Base-by-base conservation (phyloP, 1,140 invertebrate species). In the Anagrus nilaparvatae region DNA sequence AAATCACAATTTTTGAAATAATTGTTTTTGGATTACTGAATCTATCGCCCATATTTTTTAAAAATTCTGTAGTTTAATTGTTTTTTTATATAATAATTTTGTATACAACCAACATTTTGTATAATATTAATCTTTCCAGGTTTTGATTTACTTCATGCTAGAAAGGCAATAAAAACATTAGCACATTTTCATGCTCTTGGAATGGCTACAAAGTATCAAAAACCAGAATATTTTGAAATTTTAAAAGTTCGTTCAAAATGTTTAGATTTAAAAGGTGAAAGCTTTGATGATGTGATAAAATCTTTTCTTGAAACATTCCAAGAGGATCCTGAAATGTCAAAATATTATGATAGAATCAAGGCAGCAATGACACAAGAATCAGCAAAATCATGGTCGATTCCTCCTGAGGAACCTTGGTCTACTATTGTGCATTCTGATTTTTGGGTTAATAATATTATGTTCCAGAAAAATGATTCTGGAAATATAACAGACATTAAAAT, bases 381-480 rank as follows among this genome's bases (percentile, higher is more conserved):
- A 53, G 24, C 51, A 16, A 21, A 45, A 44, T 10, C 40, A 40
- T 55, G 59, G 52, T 14, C 46, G 2, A 39, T 47, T 2, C 24
- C 35, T 1, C 60, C 63, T 0, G 49, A 52, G 0, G 66, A 71
- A 33, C 59, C 62, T 0, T 78, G 69, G 57, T 65, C 63, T 0
- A 72, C 68, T 0, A 68, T 75, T 17, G 55, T 67, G 3, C 78
- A 80, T 39, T 60, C 69, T 1, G 78, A 81, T 54, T 67, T 77
- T 30, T 80, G 77, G 78, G 60, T 70, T 5, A 79, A 77, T 48
- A 81, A 81, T 47, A 63, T 78, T 3, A 67, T 81, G 59, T 70
- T 71, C 33, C 59, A 55, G 5, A 37, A 52, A 5, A 51, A 67
- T 48, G 24, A 40, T 2, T 29, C 32, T 8, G 62, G 57, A 0